These are phyloP conservation scores for Ephestia elutella DNA, from an alignment of 1,140 invertebrate genomes.

Conservation along the genomic window DNA sequence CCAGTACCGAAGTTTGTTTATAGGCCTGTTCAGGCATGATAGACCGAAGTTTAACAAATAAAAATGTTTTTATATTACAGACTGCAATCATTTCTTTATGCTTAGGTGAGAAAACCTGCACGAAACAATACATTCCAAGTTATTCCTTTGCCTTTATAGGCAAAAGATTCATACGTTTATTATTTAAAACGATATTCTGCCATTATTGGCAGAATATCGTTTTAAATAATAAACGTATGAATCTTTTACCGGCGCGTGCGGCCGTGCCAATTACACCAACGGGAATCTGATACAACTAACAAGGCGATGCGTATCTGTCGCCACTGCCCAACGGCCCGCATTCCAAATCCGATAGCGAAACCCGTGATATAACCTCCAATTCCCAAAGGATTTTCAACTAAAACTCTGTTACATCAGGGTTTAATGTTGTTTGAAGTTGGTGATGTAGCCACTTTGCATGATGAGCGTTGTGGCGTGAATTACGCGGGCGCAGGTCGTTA, in stretches of 20 bases:
- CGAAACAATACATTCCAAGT: background rate
- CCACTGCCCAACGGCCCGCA: slow-evolving; percentile 27
- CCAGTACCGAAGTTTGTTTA: too few species aligned
- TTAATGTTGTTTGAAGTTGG: background rate
- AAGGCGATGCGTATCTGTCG: slow-evolving; percentile 66
- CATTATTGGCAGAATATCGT: background rate
- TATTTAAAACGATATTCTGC: too few species aligned
- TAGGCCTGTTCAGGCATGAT: too few species aligned
- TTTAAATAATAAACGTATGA: slow-evolving; percentile 4
- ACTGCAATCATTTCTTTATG: too few species aligned
- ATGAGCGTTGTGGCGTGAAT: slow-evolving; percentile 66
- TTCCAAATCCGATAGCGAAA: slow-evolving; percentile 56
- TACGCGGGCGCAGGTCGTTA: slow-evolving; percentile 66
- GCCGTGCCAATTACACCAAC: slow-evolving; percentile 63
- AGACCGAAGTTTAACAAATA: too few species aligned
- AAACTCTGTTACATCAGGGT: background rate
- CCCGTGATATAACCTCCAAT: slow-evolving; percentile 39
- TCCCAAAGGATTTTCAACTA: slow-evolving; percentile 13
- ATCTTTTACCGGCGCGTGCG: slow-evolving; percentile 1
- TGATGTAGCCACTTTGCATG: slow-evolving; percentile 53
- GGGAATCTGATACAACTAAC: slow-evolving; percentile 68
- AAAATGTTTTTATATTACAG: too few species aligned
- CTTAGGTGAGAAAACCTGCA: too few species aligned
- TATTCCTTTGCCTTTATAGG: background rate
- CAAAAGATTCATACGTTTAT: too few species aligned